Base-by-base conservation (phyloP, 2,888 invertebrate genomes). In the Acronicta alni region DNA sequence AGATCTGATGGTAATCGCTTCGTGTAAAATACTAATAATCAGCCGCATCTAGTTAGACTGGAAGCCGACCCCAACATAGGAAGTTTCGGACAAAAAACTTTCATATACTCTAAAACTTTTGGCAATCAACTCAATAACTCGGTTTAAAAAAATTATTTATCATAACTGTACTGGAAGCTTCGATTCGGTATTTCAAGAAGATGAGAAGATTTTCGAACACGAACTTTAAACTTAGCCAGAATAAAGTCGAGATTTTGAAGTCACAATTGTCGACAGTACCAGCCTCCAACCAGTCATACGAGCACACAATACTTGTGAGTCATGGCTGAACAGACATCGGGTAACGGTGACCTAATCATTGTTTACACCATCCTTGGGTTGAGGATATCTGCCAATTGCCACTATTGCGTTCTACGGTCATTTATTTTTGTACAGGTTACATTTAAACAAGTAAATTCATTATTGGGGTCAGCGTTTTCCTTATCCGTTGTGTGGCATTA, bases 301-400 rank as follows among this genome's bases (percentile, higher is more conserved):
- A 57, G 47, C 57, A 53, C 48, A 57, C 46, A 48, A 52, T 49
- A 17, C 42, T 43, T 47, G 41, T 76, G 67, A 76, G 59, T 78
- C 76, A 76, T 61, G 46, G 52, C 9, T 45, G 46, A 59, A 48
- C 56, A 61, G 63, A 48, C 65, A 57, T 14, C 47, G 38, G 52
- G 30, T 56, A 53, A 47, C 54, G 49, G 42, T 69, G 76, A 77
- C 61, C 56, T 77, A 72, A 78, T 72, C 72, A 60, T 56, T 72
- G 57, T 72, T 69, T 62, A 66, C 59, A 49, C 57, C 56, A 75
- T 77, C 75, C 75, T 75, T 75, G 61, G 72, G 54, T 61, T 66
- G 52, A 64, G 58, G 44, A 68, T 67, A 75, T 64, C 49, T 65
- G 17, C 38, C 17, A 30, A 16, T 56, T 65, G 16, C 38, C 17